A percentile compares a stretch with the other conserved stretches of the same genome.
phyloP scores from a whole-genome alignment of 2,113 vertebrate species.

The Ondatra zibethicus region DNA sequence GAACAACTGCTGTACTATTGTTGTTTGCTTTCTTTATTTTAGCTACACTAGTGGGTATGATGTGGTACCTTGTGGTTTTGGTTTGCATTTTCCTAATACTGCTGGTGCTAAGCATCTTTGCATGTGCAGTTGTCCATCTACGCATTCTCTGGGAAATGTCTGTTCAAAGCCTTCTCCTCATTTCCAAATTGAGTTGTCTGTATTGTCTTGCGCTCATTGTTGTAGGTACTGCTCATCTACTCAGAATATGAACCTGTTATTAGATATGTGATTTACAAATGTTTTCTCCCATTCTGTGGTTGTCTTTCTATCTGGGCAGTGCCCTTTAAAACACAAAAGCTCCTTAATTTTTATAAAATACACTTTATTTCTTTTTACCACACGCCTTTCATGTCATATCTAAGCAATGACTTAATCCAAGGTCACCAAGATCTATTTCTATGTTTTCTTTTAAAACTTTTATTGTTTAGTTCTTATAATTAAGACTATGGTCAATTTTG shows the following conservation, averaged over 20 bases:
- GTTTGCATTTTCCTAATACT: slow-evolving; percentile 35
- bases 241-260: slow-evolving; percentile 5
- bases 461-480: slow-evolving; percentile 34
- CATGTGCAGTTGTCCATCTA: slow-evolving; percentile 12
- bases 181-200: neutral
- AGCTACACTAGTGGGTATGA: neutral
- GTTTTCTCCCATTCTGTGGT: neutral
- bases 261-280: neutral
- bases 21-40: slow-evolving; percentile 51
- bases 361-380: neutral
- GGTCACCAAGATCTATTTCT: neutral
- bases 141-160: slow-evolving; percentile 20
- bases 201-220: neutral
- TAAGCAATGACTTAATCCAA: slow-evolving; percentile 10
- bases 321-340: neutral
- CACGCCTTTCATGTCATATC: slow-evolving; percentile 29
- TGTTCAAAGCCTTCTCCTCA: slow-evolving; percentile 3
- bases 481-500: slow-evolving; percentile 2
- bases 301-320: neutral
- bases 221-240: slow-evolving; percentile 13
- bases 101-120: neutral
- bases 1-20: neutral
- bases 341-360: neutral
- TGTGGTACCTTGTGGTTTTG: neutral
- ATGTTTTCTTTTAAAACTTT: slow-evolving; percentile 38